Evolutionary conservation across 2,113 vertebrate species (phyloP), one percentile per base, ranked within the genome.

Genomic region (Chaetodon auriga): DNA sequence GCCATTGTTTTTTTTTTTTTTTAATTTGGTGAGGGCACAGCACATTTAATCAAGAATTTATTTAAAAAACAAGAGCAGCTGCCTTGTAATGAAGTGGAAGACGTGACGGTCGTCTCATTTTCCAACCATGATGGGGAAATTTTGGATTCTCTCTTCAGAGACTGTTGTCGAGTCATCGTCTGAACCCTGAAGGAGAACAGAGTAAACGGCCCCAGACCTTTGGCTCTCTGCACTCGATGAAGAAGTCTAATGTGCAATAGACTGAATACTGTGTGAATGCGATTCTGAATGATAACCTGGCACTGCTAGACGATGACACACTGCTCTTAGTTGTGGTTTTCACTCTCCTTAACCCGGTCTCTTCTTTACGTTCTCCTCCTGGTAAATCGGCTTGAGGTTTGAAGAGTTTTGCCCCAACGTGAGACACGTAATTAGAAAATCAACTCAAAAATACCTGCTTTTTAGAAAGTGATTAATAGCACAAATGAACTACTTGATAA

Each of bases 191-290:
- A 80, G 71, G 61, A 61, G 48, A 49, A 72, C 68, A 77, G 19
- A 4, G 0, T 12, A 60, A 69, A 58, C 0, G 51, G 12, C 36
- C 64, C 36, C 58, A 7, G 75, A 76, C 53, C 43, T 82, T 69
- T 65, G 70, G 58, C 65, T 70, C 60, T 78, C 72, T 78, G 78
- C 74, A 74, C 83, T 88, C 68, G 58, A 25, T 66, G 69, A 90
- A 85, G 82, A 84, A 75, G 72, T 87, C 71, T 78, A 62, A 86
- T 75, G 93, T 93, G 89, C 89, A 94, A 94, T 93, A 87, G 83
- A 86, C 80, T 78, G 72, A 85, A 92, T 58, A 79, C 69, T 79
- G 87, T 89, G 78, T 91, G 83, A 84, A 86, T 66, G 62, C 5
- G 5, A 55, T 71, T 87, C 71, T 57, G 51, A 76, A 65, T 65